Percentiles rank a stretch among this genome's conserved stretches.
Conservation (phyloP, 2,888 invertebrate genomes). For the Phorcus lineatus region DNA sequence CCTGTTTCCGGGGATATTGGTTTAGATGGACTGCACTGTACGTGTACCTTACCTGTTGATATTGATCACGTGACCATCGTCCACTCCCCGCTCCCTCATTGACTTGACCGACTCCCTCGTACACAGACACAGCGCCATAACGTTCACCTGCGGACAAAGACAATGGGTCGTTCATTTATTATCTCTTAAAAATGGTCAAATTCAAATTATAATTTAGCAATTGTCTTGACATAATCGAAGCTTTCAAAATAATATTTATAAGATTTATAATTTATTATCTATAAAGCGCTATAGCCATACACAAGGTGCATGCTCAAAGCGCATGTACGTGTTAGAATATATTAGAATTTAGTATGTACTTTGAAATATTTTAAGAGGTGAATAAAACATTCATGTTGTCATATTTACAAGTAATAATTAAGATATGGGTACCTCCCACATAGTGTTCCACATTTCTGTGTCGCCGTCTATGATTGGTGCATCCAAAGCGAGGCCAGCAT, state of each 20-base stretch:
- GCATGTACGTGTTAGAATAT: too few relatives aligned
- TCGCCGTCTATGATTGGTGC: slow-evolving; percentile 65
- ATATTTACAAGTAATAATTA: too few relatives aligned
- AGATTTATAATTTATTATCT: too few relatives aligned
- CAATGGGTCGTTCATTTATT: neutral
- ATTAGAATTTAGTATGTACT: too few relatives aligned
- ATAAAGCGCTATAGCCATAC: too few relatives aligned
- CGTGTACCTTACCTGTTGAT: slow-evolving; percentile 79
- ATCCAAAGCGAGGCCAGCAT: slow-evolving; percentile 77
- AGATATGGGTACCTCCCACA: slow-evolving; percentile 61
- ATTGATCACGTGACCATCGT: slow-evolving; percentile 80
- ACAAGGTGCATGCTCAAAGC: too few relatives aligned
- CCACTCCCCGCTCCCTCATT: slow-evolving; percentile 77
- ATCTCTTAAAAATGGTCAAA: neutral
- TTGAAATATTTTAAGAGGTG: too few relatives aligned
- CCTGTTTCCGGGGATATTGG: too few relatives aligned
- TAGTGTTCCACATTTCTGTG: slow-evolving; percentile 48
- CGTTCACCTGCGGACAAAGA: slow-evolving; percentile 76
- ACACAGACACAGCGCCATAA: slow-evolving; percentile 79
- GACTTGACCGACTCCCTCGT: slow-evolving; percentile 78
- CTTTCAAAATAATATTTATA: too few relatives aligned
- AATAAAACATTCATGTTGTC: too few relatives aligned
- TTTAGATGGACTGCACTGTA: neutral
- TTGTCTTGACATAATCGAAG: too few relatives aligned
- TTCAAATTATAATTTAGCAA: neutral